A percentile compares a stretch with the other conserved stretches of the same genome.
Conservation (phyloP, 2,113 vertebrate species). For the Piprites chloris region DNA sequence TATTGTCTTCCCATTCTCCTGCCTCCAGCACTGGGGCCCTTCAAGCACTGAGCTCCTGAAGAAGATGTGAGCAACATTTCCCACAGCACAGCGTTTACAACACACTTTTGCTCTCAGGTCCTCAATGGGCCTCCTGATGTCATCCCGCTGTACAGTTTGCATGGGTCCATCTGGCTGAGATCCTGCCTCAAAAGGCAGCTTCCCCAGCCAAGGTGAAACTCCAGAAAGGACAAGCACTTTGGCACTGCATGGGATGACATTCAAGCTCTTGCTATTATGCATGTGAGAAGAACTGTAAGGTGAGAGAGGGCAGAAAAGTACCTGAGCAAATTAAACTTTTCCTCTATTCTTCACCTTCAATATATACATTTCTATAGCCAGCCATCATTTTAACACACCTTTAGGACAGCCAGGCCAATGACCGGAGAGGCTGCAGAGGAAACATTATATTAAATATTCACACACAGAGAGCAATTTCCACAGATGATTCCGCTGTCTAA, state of each 20-base stretch:
- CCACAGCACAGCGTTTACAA: not conserved
- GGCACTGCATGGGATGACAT: accelerated
- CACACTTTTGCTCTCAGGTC: accelerated
- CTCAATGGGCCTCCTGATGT: accelerated
- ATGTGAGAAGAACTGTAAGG: not conserved
- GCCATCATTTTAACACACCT: not conserved
- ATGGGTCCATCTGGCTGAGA: not conserved
- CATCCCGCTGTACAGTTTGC: too few relatives aligned
- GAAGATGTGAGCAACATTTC: accelerated
- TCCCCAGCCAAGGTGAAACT: not conserved
- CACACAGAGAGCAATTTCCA: not conserved
- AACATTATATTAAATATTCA: not conserved
- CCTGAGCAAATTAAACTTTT: not conserved
- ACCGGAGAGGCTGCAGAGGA: not conserved
- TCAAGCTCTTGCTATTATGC: not conserved
- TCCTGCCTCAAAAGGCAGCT: not conserved
- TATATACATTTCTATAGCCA: accelerated
- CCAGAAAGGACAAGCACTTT: not conserved
- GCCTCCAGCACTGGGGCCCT: not conserved
- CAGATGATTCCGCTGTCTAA: not conserved
- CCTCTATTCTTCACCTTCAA: not conserved
- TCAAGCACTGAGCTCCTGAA: not conserved
- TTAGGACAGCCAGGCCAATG: not conserved
- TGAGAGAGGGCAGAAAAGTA: not conserved
- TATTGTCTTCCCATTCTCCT: not conserved